A percentile compares a stretch with the other conserved stretches of the same genome.
These are phyloP conservation scores for Steinernema khuongi DNA, from an alignment of 1,140 invertebrate genomes.

Conservation along the genomic window DNA sequence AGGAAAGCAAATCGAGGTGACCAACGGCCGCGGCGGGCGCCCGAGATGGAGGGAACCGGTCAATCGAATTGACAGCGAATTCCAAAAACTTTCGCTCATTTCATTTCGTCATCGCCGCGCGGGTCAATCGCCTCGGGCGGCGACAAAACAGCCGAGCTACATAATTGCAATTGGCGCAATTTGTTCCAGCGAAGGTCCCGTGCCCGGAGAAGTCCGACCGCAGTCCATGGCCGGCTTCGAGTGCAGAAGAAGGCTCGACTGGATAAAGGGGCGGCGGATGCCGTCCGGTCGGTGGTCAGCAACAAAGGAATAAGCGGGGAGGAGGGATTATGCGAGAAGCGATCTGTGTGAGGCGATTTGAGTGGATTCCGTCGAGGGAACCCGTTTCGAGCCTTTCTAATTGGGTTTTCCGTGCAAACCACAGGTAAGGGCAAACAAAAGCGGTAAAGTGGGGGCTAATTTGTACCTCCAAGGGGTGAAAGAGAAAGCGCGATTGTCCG, in stretches of 20 bases:
- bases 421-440: constrained; percentile 5
- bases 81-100: constrained; percentile 17
- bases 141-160: constrained; percentile 10
- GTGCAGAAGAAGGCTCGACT: not conserved
- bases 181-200: not conserved
- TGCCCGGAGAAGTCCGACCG: no score
- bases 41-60: not conserved
- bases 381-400: not conserved
- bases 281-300: constrained; percentile 12
- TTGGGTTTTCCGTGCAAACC: constrained; percentile 1
- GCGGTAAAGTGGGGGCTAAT: constrained; percentile 5
- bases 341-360: constrained; percentile 3
- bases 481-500: not conserved
- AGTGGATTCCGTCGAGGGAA: not conserved
- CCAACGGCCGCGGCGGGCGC: not conserved
- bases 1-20: not conserved
- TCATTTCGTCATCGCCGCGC: constrained; percentile 10
- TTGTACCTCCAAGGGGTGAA: not conserved
- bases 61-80: not conserved
- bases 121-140: constrained; percentile 4
- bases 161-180: constrained; percentile 13
- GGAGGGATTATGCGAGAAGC: not conserved
- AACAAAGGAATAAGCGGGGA: constrained; percentile 3
- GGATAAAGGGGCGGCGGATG: not conserved
- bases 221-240: not conserved